Evolutionary conservation across 1,140 invertebrate species (phyloP).

Genomic region (Andrena cerasifolii): DNA sequence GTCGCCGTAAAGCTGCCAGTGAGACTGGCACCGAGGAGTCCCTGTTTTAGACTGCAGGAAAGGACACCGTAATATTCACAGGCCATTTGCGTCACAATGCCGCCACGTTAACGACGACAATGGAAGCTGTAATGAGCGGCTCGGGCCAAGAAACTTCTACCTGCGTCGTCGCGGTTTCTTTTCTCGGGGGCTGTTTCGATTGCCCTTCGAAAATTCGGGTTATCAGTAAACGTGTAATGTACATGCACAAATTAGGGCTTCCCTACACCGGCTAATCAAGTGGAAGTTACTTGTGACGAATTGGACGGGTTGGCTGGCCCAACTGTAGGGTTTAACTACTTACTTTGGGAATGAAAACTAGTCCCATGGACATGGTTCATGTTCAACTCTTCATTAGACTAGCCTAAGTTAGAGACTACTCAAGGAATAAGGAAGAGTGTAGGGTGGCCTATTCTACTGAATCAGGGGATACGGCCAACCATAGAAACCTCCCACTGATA

Average conservation of each 20-base stretch:
- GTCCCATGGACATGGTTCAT: too few relatives aligned
- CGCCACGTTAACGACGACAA: slow-evolving; percentile 69
- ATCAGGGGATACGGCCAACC: too few relatives aligned
- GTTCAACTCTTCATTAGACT: too few relatives aligned
- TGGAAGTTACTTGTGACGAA: neutral
- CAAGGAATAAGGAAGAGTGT: too few relatives aligned
- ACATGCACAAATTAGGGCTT: neutral
- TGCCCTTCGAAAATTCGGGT: slow-evolving; percentile 8
- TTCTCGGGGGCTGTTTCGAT: slow-evolving; percentile 1
- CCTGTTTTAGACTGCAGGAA: slow-evolving; percentile 32
- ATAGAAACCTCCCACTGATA: too few relatives aligned
- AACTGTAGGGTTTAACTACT: neutral
- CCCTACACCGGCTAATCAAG: neutral
- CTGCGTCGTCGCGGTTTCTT: slow-evolving; percentile 41
- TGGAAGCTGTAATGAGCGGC: slow-evolving; percentile 61
- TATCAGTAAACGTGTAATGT: slow-evolving; percentile 18
- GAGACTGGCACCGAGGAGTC: neutral
- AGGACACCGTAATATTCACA: slow-evolving; percentile 67
- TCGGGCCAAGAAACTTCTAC: slow-evolving; percentile 65
- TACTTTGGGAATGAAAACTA: too few relatives aligned
- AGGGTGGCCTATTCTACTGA: too few relatives aligned
- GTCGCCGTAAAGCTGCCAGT: slow-evolving; percentile 59
- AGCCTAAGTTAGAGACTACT: too few relatives aligned
- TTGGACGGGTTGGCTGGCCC: neutral
- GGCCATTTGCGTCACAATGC: slow-evolving; percentile 67